phyloP scores from a whole-genome alignment of 2,888 invertebrate genomes.

The Exocentrus adspersus region DNA sequence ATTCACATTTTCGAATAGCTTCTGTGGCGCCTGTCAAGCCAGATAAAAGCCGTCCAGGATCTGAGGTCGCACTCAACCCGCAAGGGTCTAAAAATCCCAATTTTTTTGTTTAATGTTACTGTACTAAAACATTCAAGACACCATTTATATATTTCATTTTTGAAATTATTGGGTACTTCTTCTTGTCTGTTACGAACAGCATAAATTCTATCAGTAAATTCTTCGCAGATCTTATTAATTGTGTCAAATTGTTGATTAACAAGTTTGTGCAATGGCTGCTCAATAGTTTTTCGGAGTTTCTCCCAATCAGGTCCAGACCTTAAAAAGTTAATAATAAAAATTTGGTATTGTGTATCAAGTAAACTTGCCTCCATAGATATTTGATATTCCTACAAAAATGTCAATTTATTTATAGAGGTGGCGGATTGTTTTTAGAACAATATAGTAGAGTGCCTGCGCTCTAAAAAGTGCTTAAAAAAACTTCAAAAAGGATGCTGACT shows the following conservation, averaged over 20 bases:
- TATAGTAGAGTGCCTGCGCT: too few relatives aligned
- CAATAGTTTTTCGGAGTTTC: constrained; percentile 66
- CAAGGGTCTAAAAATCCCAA: constrained; percentile 71
- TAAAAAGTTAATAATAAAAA: too few relatives aligned
- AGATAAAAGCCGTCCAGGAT: constrained; percentile 69
- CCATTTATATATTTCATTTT: constrained; percentile 73
- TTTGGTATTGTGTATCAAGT: too few relatives aligned
- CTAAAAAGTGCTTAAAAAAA: too few relatives aligned
- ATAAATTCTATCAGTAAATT: constrained; percentile 65
- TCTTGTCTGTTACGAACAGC: constrained; percentile 71
- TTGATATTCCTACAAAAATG: too few relatives aligned
- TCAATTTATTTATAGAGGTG: too few relatives aligned
- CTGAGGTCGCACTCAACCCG: constrained; percentile 66
- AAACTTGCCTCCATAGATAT: too few relatives aligned
- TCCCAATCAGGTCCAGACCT: constrained; percentile 72
- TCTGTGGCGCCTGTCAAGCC: constrained; percentile 68
- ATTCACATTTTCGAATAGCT: constrained; percentile 71
- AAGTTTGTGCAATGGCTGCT: constrained; percentile 63
- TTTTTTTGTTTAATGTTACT: constrained; percentile 67
- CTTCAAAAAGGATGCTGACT: too few relatives aligned
- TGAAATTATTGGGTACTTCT: constrained; percentile 69
- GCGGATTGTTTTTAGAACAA: too few relatives aligned
- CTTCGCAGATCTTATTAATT: constrained; percentile 61
- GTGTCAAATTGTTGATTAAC: constrained; percentile 63
- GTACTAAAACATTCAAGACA: constrained; percentile 72